Evolutionary conservation across 1,140 invertebrate species (phyloP).

Genomic region (Diorhabda elongata): DNA sequence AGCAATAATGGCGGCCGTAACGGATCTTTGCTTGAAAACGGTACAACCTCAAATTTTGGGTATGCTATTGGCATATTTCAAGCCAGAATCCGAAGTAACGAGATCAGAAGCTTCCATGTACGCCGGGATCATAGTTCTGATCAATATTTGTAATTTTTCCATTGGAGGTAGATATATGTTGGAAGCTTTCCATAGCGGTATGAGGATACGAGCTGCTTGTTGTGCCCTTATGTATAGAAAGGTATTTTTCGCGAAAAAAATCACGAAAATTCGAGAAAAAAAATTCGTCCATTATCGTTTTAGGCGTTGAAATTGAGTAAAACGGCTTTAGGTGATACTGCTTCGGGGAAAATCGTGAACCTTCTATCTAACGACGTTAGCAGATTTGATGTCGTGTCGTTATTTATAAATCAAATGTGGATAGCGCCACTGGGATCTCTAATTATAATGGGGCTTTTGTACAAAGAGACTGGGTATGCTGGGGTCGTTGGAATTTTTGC

Average conservation of each 20-base stretch:
- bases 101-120: slow-evolving; percentile 52
- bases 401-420: slow-evolving; percentile 60
- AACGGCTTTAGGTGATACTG: slow-evolving; percentile 67
- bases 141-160: slow-evolving; percentile 51
- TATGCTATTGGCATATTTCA: slow-evolving; percentile 52
- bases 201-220: slow-evolving; percentile 55
- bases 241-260: slow-evolving; percentile 38
- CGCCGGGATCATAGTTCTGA: slow-evolving; percentile 55
- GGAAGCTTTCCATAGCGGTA: slow-evolving; percentile 55
- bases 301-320: slow-evolving; percentile 63
- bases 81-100: slow-evolving; percentile 38
- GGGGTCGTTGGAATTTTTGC: slow-evolving; percentile 65
- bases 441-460: slow-evolving; percentile 60
- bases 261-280: too few species aligned
- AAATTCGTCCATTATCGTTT: neutral
- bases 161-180: slow-evolving; percentile 58
- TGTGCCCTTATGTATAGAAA: slow-evolving; percentile 65
- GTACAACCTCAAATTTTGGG: slow-evolving; percentile 53
- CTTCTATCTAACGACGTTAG: slow-evolving; percentile 74
- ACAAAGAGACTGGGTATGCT: slow-evolving; percentile 57
- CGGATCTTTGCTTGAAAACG: slow-evolving; percentile 36
- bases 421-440: slow-evolving; percentile 60
- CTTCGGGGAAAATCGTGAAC: slow-evolving; percentile 80
- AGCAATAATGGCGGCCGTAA: slow-evolving; percentile 35
- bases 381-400: slow-evolving; percentile 57